Conservation (phyloP, 2,113 vertebrate genomes). For the Nycticorax nycticorax region DNA sequence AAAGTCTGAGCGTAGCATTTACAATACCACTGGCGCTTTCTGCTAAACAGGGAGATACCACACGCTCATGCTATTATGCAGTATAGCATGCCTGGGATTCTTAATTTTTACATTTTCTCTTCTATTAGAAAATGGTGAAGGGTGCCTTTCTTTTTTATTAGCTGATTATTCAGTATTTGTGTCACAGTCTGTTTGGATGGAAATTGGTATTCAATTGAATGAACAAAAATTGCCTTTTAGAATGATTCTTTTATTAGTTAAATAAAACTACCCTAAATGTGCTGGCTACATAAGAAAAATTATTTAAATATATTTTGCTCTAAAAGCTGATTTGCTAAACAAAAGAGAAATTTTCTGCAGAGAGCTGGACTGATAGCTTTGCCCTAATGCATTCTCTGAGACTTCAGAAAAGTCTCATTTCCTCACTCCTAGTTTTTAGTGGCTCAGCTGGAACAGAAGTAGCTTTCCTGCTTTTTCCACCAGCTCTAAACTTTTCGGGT, state of each 20-base stretch:
- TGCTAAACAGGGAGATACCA: neutral
- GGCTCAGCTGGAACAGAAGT: constrained; percentile 1
- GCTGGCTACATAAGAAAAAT: neutral
- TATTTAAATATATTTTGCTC: constrained; percentile 38
- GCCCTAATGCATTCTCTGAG: neutral
- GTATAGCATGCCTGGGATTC: neutral
- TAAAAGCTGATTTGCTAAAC: constrained; percentile 47
- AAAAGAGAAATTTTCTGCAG: constrained; percentile 16
- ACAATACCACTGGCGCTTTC: neutral
- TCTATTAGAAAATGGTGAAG: constrained; percentile 36
- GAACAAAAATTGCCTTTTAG: constrained; percentile 55
- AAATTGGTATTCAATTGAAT: constrained; percentile 49
- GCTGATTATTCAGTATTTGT: constrained; percentile 53
- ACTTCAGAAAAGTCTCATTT: constrained; percentile 12
- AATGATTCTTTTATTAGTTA: constrained; percentile 56
- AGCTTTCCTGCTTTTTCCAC: neutral
- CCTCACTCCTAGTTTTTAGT: neutral
- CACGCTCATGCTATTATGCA: neutral
- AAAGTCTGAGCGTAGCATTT: neutral
- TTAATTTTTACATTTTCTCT: constrained; percentile 50
- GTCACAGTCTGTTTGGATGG: constrained; percentile 20
- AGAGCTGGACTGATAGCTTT: constrained; percentile 1
- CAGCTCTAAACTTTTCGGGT: neutral
- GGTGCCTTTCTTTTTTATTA: constrained; percentile 41
- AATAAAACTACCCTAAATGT: constrained; percentile 46